Evolutionary conservation across 1,140 invertebrate species (phyloP).

Genomic region (Elysia chlorotica): DNA sequence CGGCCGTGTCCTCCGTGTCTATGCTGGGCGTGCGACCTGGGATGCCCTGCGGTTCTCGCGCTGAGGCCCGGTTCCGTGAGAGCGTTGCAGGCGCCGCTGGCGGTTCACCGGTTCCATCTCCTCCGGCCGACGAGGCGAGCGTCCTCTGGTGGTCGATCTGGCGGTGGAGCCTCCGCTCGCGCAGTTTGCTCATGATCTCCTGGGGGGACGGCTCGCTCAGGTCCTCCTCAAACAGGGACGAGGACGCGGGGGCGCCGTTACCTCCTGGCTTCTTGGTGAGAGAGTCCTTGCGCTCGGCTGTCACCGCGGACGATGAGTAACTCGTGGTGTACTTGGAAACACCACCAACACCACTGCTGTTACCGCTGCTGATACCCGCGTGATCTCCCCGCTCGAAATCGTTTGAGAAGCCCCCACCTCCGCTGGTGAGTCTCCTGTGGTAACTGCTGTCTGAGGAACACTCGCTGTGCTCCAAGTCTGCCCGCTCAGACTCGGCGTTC

Average conservation of each 20-base stretch:
- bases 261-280: slow-evolving; percentile 21
- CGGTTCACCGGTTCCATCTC: slow-evolving; percentile 26
- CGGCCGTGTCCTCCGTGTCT: slow-evolving; percentile 8
- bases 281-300: slow-evolving; percentile 13
- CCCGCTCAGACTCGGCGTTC: not conserved
- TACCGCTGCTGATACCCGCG: no score
- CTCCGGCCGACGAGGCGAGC: no score
- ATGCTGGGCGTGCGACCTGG: slow-evolving; percentile 34
- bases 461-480: slow-evolving; percentile 13
- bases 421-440: slow-evolving; percentile 12
- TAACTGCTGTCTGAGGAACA: slow-evolving; percentile 17
- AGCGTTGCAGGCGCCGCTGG: not conserved
- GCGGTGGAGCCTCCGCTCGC: slow-evolving; percentile 47
- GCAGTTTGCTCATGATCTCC: slow-evolving; percentile 50
- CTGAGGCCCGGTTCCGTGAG: slow-evolving; percentile 34
- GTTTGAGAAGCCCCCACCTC: no score
- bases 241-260: no score
- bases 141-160: slow-evolving; percentile 52
- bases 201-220: slow-evolving; percentile 51
- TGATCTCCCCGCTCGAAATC: no score
- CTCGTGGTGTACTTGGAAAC: not conserved
- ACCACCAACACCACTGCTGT: no score
- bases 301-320: not conserved
- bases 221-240: slow-evolving; percentile 51
- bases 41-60: slow-evolving; percentile 54